Evolutionary conservation across 2,113 vertebrate species (phyloP), one percentile per base, ranked within the genome.

Genomic region (Corynorhinus townsendii): DNA sequence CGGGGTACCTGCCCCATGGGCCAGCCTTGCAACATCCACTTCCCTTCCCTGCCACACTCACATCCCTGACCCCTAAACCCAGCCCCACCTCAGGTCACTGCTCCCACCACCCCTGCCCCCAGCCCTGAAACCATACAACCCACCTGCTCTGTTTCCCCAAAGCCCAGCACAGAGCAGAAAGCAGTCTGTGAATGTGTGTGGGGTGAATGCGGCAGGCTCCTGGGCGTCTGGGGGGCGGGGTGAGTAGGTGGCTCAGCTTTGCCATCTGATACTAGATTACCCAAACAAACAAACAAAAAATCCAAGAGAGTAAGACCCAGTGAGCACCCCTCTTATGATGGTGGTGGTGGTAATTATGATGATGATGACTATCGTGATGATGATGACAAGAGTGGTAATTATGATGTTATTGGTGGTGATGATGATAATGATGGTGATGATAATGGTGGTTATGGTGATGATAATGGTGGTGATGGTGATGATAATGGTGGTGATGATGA

Each of bases 1-100:
- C 0, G 8, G 26, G 40, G 19, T 49, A 6, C 59, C 38, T 1
- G 10, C 12, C 19, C 40, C 20, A 0, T 0, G 1, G 62, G 62
- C 2, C 11, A 11, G 56, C 6, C 71, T 72, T 4, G n/a, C 38
- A 28, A n/a, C 5, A 5, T 0, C 10, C 22, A 38, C 4, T 5
- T 7, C 33, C 2, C 4, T 8, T 40, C 52, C 47, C 38, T 9
- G 26, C n/a, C n/a, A 4, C 38, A 10, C 40, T 26, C 69, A 73
- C 11, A 5, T 9, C 26, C 28, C 10, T 26, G 59, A 33, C n/a
- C 69, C 59, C 38, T 4, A 56, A 35, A n/a, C 43, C 8, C 22
- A 49, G 6, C 66, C 71, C 0, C 4, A 69, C 43, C 64, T 28
- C 40, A 69, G 56, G 72, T 76, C 12, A 0, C 30, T 54, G 72